These are phyloP conservation scores for Heliocidaris tuberculata DNA, from an alignment of 35 echinoderm and acorn worm genomes.

Conservation along the genomic window DNA sequence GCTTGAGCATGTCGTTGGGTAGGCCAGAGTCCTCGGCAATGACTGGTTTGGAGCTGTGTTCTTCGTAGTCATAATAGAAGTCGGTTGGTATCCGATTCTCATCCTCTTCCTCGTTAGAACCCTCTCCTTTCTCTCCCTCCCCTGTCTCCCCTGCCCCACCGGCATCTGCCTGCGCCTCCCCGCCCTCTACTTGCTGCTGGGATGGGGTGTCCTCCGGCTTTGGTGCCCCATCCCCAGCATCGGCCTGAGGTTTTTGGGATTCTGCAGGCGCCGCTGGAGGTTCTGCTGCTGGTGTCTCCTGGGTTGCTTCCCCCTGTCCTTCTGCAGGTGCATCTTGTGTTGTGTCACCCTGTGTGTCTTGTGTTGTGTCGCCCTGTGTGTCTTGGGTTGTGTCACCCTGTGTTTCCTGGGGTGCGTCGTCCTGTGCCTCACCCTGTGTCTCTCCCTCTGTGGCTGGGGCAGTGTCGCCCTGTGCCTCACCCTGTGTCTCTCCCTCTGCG, in stretches of 20 bases:
- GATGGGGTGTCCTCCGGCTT: neutral
- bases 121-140: slow-evolving; percentile 17
- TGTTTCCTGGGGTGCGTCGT: neutral
- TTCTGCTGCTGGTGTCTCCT: neutral
- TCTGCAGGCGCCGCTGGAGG: neutral
- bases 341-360: neutral
- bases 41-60: slow-evolving; percentile 68
- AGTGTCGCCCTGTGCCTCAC: slow-evolving; percentile 8
- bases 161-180: neutral
- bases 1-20: slow-evolving; percentile 71
- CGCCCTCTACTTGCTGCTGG: neutral
- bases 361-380: neutral
- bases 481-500: neutral
- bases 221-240: neutral
- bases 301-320: neutral
- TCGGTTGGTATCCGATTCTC: slow-evolving; percentile 64
- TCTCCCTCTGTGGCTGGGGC: neutral
- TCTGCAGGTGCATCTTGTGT: neutral
- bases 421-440: neutral
- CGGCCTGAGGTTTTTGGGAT: neutral
- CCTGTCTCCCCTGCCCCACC: neutral
- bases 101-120: slow-evolving; percentile 58
- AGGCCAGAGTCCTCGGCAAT: slow-evolving; percentile 80
- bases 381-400: slow-evolving; percentile 9
- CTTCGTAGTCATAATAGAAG: slow-evolving; percentile 83